These are phyloP conservation scores for Coreius guichenoti DNA, from an alignment of 2,797 vertebrate genomes.

Conservation along the genomic window DNA sequence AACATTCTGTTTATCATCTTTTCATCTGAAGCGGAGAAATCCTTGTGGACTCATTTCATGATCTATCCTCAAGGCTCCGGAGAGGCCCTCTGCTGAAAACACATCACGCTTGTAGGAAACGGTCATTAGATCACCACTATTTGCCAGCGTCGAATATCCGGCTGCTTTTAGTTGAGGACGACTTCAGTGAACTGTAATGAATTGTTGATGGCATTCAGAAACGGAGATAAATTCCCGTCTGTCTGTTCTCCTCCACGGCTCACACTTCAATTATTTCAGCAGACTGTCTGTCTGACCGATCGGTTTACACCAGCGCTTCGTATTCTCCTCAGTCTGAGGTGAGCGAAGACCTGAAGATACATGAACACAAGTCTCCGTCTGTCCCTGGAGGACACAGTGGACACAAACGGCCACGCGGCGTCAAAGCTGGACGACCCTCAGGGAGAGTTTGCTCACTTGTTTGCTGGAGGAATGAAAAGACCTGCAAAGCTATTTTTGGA, in stretches of 20 bases:
- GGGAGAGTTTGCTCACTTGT: conserved; percentile 42
- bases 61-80: background rate
- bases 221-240: conserved; percentile 3
- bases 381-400: conserved; percentile 21
- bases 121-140: conserved; percentile 39
- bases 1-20: conserved; percentile 17
- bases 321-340: background rate
- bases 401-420: conserved; percentile 16
- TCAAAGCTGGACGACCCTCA: background rate
- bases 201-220: conserved; percentile 20
- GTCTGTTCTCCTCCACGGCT: background rate
- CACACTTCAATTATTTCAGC: conserved; percentile 13
- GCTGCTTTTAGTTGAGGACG: background rate
- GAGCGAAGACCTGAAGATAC: background rate
- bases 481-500: conserved; percentile 71
- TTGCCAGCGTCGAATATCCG: conserved; percentile 16
- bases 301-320: background rate
- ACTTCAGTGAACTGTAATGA: conserved; percentile 23
- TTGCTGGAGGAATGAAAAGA: conserved; percentile 44
- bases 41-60: conserved; percentile 30
- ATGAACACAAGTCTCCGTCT: background rate
- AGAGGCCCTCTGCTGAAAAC: background rate
- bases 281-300: conserved; percentile 14
- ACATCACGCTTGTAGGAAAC: background rate
- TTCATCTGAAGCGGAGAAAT: conserved; percentile 31